These are phyloP conservation scores for Aphidoletes aphidimyza DNA, from an alignment of 2,888 invertebrate genomes.

Conservation along the genomic window DNA sequence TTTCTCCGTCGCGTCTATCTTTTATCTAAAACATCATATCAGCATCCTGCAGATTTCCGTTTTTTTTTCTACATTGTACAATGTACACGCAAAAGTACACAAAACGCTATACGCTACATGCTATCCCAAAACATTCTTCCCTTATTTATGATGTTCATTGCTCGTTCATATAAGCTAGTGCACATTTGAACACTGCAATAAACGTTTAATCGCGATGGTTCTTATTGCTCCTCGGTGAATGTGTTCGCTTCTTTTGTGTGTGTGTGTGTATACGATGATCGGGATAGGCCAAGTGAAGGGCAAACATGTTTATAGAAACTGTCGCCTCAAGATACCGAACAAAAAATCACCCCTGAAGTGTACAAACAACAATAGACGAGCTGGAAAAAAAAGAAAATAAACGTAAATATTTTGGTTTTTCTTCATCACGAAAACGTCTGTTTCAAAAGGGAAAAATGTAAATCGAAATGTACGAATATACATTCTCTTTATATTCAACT, in stretches of 20 bases:
- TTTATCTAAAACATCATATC: conserved; percentile 33
- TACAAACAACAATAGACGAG: neutral
- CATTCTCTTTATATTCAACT: neutral
- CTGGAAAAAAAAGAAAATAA: too few relatives aligned
- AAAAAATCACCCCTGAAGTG: neutral
- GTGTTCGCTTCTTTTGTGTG: too few relatives aligned
- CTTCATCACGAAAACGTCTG: neutral
- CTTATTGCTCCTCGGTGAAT: neutral
- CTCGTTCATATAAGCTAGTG: neutral
- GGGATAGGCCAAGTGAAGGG: conserved; percentile 36
- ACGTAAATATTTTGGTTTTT: conserved; percentile 31
- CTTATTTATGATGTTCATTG: conserved; percentile 9
- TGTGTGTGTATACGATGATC: neutral
- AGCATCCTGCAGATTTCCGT: conserved; percentile 2
- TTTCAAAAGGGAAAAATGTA: neutral
- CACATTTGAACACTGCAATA: conserved; percentile 21
- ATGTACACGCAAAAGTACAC: neutral
- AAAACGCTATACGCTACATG: too few relatives aligned
- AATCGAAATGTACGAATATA: too few relatives aligned
- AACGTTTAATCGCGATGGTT: conserved; percentile 31
- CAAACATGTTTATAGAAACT: conserved; percentile 29
- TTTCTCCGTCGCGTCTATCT: neutral
- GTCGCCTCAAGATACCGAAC: conserved; percentile 23
- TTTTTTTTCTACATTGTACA: neutral
- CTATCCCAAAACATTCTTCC: neutral